These are phyloP conservation scores for Amphiprion percula DNA, from an alignment of 2,113 vertebrate genomes.

Conservation along the genomic window DNA sequence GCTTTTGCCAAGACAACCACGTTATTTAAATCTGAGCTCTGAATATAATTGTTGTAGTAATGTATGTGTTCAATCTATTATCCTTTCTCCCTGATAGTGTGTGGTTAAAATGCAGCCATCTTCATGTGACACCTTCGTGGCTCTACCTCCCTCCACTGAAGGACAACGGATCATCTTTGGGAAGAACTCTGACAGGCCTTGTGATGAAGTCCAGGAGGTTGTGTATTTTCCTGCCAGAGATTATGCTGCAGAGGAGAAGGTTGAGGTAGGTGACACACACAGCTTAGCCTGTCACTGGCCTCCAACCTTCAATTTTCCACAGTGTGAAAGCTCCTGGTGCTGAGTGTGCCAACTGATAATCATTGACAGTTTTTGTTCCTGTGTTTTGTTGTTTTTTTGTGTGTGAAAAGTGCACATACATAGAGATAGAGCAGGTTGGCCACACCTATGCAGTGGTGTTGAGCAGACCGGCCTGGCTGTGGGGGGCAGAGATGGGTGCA, in stretches of 20 bases:
- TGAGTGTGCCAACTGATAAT: background rate
- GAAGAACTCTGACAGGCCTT: constrained; percentile 95
- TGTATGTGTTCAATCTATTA: background rate
- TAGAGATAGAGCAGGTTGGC: constrained; percentile 88
- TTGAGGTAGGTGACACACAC: constrained; percentile 85
- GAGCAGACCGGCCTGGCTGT: constrained; percentile 96
- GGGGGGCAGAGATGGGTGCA: constrained; percentile 98
- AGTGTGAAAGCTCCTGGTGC: constrained; percentile 7
- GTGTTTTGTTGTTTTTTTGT: constrained; percentile 13
- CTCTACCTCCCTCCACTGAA: constrained; percentile 90
- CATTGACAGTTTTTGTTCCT: constrained; percentile 13
- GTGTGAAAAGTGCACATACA: constrained; percentile 91
- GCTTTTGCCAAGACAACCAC: background rate
- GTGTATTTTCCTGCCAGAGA: constrained; percentile 86
- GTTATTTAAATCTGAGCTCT: background rate
- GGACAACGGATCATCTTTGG: constrained; percentile 90
- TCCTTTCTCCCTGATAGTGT: background rate
- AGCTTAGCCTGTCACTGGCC: constrained; percentile 8
- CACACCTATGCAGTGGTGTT: constrained; percentile 90
- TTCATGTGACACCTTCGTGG: constrained; percentile 97
- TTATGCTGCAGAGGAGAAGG: constrained; percentile 76
- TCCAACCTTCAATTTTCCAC: constrained; percentile 1
- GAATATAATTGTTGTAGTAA: background rate
- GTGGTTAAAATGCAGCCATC: constrained; percentile 76
- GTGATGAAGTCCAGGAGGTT: constrained; percentile 95